Evolutionary conservation across 2,888 invertebrate genomes (phyloP), one percentile per base, ranked within the genome.

Genomic region (Caenorhabditis wallacei): DNA sequence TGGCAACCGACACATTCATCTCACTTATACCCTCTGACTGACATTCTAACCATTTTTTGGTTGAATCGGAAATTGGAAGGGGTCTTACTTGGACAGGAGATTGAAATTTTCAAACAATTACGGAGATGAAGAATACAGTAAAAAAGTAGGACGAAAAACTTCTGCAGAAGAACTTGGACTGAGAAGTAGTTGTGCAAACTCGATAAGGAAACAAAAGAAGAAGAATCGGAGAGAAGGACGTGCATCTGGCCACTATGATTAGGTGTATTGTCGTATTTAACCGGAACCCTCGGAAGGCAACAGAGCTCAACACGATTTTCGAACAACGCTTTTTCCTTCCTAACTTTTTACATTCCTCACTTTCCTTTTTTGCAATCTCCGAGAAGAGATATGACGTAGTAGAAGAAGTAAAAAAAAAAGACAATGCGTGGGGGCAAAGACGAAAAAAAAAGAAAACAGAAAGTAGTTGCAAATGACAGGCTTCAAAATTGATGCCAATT

Each of bases 201-300:
- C 66, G 51, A 75, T 75, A 75, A 75, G 59, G 75, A 66, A 75
- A 75, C 75, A 66, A 66, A 75, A 74, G 48, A 56, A 22, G 35
- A 56, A 40, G 40, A 51, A 35, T 20, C 18, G 40, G n/a, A 40
- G 40, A 61, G 59, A 66, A 24, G 53, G 66, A 35, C 30, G 74
- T 75, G 66, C 74, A 66, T 46, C 18, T 64, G 35, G 43, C 54
- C 78, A 69, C 78, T 43, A 63, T 78, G 69, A 78, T 78, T 78
- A 78, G 78, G 78, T 69, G 78, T 78, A 78, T 78, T 69, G 66
- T 75, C 53, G 75, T 66, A 66, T 57, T 66, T 56, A 59, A 51
- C 56, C 66, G 75, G 66, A 75, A 66, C 76, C 40, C 40, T 53
- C 24, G 18, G 37, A 70, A 70, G 61, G 68, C 78, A 69, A 78